phyloP scores from a whole-genome alignment of 2,113 vertebrate species.

The Eretmochelys imbricata region DNA sequence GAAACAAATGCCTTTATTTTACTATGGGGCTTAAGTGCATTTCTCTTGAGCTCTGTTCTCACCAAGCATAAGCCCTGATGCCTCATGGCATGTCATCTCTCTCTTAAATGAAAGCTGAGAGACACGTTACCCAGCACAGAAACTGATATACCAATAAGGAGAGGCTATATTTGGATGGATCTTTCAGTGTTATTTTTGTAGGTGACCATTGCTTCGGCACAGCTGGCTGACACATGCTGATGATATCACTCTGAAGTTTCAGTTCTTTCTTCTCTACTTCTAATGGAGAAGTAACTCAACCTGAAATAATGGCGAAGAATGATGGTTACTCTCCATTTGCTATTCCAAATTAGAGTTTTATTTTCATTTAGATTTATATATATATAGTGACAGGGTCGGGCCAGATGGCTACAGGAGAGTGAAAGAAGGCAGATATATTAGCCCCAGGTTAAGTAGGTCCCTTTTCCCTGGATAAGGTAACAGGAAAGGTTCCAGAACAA shows the following conservation, averaged over 20 bases:
- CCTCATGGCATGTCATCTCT: background rate
- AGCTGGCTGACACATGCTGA: constrained; percentile 2
- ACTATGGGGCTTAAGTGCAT: background rate
- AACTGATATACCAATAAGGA: constrained; percentile 52
- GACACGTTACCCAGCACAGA: constrained; percentile 1
- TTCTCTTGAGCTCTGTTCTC: background rate
- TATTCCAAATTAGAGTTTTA: background rate
- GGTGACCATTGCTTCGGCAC: constrained; percentile 45
- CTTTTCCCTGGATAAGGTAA: too few relatives aligned
- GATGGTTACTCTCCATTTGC: background rate
- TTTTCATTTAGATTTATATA: background rate
- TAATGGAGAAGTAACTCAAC: background rate
- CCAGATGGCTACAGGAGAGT: too few relatives aligned
- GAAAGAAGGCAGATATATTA: too few relatives aligned
- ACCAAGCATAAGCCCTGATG: background rate
- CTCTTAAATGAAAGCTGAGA: background rate
- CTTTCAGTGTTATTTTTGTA: constrained; percentile 57
- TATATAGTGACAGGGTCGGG: too few relatives aligned
- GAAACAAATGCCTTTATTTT: background rate
- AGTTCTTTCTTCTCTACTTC: background rate
- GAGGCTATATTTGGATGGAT: constrained; percentile 45
- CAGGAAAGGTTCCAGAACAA: too few relatives aligned
- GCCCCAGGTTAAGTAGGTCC: too few relatives aligned
- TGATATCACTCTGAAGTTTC: background rate
- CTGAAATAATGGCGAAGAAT: background rate